Conservation (phyloP, 2,797 vertebrate species). For the Macrochelys suwanniensis region DNA sequence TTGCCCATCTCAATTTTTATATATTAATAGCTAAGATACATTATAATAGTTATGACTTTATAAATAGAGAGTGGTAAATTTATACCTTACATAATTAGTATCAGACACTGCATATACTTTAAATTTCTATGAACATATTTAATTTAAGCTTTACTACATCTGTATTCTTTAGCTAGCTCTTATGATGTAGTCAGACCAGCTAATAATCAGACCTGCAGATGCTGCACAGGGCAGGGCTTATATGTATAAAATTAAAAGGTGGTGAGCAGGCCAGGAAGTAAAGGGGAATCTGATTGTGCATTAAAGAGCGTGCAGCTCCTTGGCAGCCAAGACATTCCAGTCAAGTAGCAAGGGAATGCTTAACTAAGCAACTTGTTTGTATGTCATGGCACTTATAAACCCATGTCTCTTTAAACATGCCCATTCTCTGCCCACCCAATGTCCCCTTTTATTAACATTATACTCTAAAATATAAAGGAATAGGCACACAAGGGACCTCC, state of each 20-base stretch:
- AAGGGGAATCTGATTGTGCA: not conserved
- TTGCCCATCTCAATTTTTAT: not conserved
- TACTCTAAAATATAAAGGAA: not conserved
- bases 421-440: not conserved
- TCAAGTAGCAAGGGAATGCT: not conserved
- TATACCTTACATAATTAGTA: not conserved
- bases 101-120: not conserved
- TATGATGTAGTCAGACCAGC: not conserved
- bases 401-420: not conserved
- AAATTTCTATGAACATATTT: not conserved
- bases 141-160: not conserved
- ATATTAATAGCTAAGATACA: not conserved
- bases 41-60: not conserved
- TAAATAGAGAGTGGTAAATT: not conserved
- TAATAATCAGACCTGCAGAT: not conserved
- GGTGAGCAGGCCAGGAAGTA: not conserved
- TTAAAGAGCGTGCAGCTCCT: not conserved
- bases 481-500: not conserved
- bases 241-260: not conserved
- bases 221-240: rapidly evolving
- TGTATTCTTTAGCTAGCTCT: not conserved
- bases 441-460: not conserved
- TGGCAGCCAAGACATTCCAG: not conserved
- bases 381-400: not conserved
- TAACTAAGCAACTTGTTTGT: not conserved